Conservation (phyloP, 2,888 invertebrate genomes). For the Seladonia tumulorum region DNA sequence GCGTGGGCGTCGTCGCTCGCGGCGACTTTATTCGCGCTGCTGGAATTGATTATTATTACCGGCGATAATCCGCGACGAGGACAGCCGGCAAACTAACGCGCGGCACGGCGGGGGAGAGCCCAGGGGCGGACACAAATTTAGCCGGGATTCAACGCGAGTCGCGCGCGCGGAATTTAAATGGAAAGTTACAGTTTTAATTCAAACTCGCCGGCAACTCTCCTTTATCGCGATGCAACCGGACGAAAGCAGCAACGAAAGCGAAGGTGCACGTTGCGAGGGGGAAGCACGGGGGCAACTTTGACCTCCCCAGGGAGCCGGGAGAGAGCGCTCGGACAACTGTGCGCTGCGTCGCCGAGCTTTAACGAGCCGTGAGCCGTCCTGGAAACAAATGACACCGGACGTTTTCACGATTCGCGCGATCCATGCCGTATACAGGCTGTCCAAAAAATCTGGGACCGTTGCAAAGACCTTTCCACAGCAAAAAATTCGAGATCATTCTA, state of each 20-base stretch:
- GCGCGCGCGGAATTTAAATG: constrained; percentile 53
- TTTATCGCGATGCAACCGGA: constrained; percentile 50
- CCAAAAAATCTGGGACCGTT: neutral
- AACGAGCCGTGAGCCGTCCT: neutral
- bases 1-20: constrained; percentile 46
- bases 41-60: constrained; percentile 67
- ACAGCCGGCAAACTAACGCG: constrained; percentile 33
- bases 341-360: neutral
- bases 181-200: constrained; percentile 65
- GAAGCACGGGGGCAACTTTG: constrained; percentile 34
- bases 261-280: constrained; percentile 15
- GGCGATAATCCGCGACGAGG: constrained; percentile 52
- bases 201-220: constrained; percentile 48
- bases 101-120: neutral
- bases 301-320: neutral
- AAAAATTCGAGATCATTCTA: neutral
- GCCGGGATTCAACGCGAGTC: constrained; percentile 36
- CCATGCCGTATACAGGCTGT: neutral
- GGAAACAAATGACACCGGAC: neutral
- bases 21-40: constrained; percentile 8
- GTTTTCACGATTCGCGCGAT: neutral
- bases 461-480: neutral
- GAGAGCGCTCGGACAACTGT: neutral
- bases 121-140: constrained; percentile 58
- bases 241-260: constrained; percentile 43